A percentile compares a stretch with the other conserved stretches of the same genome.
phyloP scores from a whole-genome alignment of 2,888 invertebrate species.

The Apodemia hepburni region DNA sequence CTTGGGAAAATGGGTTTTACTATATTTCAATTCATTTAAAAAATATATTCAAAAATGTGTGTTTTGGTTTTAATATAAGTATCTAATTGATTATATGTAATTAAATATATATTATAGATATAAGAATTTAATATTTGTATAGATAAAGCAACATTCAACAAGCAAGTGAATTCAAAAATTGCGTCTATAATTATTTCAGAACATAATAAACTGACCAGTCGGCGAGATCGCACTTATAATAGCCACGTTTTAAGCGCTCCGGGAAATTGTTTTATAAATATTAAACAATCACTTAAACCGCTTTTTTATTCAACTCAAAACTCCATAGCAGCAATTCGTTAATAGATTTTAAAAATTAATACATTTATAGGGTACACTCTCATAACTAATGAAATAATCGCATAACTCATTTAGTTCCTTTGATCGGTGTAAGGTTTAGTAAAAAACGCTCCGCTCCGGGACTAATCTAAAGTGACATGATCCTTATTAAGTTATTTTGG shows the following conservation, averaged over 20 bases:
- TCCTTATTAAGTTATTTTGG: conserved; percentile 70
- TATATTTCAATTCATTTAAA: too few relatives aligned
- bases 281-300: conserved; percentile 72
- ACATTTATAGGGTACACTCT: conserved; percentile 9
- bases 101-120: too few relatives aligned
- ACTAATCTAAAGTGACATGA: conserved; percentile 78
- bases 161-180: not conserved
- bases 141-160: not conserved
- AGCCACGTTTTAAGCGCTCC: conserved; percentile 43
- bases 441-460: conserved; percentile 55
- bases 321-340: conserved; percentile 4
- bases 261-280: conserved; percentile 71
- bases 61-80: too few relatives aligned
- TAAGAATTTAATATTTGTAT: not conserved
- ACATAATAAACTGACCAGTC: conserved; percentile 25
- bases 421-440: conserved; percentile 54
- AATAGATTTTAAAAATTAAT: conserved; percentile 22
- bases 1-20: too few relatives aligned
- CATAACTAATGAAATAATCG: conserved; percentile 48
- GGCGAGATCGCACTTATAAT: conserved; percentile 55
- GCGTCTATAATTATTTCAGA: not conserved
- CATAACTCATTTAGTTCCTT: conserved; percentile 57
- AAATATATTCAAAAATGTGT: too few relatives aligned
- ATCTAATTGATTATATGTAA: too few relatives aligned
- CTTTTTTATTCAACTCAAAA: conserved; percentile 31